phyloP scores from a whole-genome alignment of 2,113 vertebrate genomes.

The Nibea albiflora region DNA sequence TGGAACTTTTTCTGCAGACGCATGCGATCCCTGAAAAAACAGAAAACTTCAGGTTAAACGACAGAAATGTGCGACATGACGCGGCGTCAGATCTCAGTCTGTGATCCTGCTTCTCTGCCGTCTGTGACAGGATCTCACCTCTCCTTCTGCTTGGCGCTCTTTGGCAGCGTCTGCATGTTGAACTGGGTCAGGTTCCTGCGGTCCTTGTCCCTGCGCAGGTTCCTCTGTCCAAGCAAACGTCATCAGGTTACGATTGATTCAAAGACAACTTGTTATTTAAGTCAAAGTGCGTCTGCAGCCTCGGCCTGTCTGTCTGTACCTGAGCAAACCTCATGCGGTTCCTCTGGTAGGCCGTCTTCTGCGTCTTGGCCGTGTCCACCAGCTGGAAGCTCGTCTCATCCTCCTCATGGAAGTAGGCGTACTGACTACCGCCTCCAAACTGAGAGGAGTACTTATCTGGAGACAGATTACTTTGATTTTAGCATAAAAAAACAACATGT shows the following conservation, averaged over 20 bases:
- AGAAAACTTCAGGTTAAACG: background rate
- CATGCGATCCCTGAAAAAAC: conserved; percentile 90
- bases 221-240: conserved; percentile 85
- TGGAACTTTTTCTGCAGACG: conserved; percentile 99
- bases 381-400: conserved; percentile 98
- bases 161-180: conserved; percentile 97
- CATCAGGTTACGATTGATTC: background rate
- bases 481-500: background rate
- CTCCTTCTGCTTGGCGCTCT: conserved; percentile 99
- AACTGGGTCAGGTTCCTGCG: conserved; percentile 96
- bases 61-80: accelerated
- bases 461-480: background rate
- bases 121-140: conserved; percentile 82
- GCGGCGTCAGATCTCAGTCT: background rate
- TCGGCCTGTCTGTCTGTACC: conserved; percentile 75
- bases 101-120: background rate
- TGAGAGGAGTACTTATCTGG: conserved; percentile 98
- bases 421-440: conserved; percentile 97
- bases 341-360: conserved; percentile 98
- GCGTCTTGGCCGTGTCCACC: conserved; percentile 96
- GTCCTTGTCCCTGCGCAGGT: conserved; percentile 97
- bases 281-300: background rate
- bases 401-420: conserved; percentile 98
- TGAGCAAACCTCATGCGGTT: conserved; percentile 98
- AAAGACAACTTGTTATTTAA: background rate